These are phyloP conservation scores for Eupithecia exiguata DNA, from an alignment of 2,888 invertebrate species.

Conservation along the genomic window DNA sequence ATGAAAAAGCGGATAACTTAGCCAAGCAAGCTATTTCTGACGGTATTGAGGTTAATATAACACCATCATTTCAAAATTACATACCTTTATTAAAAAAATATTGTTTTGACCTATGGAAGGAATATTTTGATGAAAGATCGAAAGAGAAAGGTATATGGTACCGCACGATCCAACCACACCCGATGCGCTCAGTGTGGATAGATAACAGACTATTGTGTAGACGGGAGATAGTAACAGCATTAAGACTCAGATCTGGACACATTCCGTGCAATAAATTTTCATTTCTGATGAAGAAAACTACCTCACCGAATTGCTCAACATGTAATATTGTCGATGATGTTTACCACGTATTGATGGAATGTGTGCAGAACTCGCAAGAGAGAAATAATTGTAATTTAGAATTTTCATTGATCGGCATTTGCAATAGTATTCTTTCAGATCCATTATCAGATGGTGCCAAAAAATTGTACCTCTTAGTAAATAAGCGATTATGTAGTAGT, in stretches of 20 bases:
- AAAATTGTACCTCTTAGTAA: too few relatives aligned
- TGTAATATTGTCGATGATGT: too few relatives aligned
- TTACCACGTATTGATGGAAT: too few relatives aligned
- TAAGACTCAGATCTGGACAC: not conserved
- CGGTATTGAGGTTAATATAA: not conserved
- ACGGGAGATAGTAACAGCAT: not conserved
- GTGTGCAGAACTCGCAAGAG: too few relatives aligned
- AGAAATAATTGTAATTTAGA: too few relatives aligned
- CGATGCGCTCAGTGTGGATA: not conserved
- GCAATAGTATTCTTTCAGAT: too few relatives aligned
- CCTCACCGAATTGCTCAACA: too few relatives aligned
- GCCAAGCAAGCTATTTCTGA: not conserved
- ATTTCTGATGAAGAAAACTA: not conserved
- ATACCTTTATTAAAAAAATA: not conserved
- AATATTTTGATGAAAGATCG: not conserved
- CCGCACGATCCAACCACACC: not conserved
- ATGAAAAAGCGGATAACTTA: not conserved
- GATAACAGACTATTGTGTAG: not conserved
- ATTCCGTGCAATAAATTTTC: not conserved
- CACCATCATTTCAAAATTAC: not conserved
- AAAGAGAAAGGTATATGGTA: not conserved
- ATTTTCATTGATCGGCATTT: too few relatives aligned
- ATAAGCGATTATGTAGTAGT: too few relatives aligned
- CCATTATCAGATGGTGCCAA: too few relatives aligned
- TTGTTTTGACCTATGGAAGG: not conserved